Evolutionary conservation across 2,797 vertebrate species (phyloP).

Genomic region (Molossus molossus): DNA sequence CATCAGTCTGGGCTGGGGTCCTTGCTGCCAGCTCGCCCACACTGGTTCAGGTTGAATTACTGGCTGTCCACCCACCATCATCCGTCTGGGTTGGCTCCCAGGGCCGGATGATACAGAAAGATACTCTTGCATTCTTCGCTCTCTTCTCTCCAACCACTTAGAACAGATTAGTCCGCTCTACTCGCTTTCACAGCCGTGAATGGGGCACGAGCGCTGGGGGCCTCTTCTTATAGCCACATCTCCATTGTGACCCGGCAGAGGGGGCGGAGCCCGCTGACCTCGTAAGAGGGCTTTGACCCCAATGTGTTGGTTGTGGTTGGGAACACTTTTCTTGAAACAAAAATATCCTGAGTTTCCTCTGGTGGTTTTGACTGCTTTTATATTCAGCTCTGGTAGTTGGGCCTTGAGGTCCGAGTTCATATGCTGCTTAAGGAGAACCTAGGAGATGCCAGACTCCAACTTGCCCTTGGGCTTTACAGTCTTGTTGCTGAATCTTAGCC

Average conservation of each 20-base stretch:
- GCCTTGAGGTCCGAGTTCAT: background rate
- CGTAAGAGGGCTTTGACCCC: background rate
- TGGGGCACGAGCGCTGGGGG: background rate
- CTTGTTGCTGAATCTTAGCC: background rate
- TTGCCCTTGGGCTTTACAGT: background rate
- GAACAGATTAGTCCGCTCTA: no score
- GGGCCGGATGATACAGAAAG: background rate
- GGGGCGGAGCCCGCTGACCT: background rate
- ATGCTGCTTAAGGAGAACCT: background rate
- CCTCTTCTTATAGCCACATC: background rate
- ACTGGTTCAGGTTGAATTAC: no score
- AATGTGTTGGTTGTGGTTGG: background rate
- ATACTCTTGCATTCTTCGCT: no score
- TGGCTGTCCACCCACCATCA: background rate
- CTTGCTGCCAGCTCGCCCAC: background rate
- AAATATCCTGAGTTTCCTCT: background rate
- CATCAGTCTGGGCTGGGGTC: rapidly evolving
- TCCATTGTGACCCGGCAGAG: background rate
- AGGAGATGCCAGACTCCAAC: background rate
- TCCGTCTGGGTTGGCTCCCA: background rate
- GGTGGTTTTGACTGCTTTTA: background rate
- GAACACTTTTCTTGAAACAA: background rate
- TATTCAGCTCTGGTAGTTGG: background rate
- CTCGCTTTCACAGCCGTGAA: background rate
- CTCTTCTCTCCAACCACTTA: background rate